Conservation (phyloP, 2,888 invertebrate species). For the Lithophane leautieri region DNA sequence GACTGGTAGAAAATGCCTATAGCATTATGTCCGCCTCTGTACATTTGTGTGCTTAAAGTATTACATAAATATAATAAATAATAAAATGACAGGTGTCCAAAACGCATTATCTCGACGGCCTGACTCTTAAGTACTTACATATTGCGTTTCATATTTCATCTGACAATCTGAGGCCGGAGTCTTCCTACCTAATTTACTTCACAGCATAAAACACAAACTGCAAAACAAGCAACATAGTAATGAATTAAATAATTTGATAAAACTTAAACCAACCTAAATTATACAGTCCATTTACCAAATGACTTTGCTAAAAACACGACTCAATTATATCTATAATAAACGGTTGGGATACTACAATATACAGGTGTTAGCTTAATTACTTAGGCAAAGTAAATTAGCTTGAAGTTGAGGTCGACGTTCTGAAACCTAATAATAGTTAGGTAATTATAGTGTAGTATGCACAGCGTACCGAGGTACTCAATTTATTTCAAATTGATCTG, state of each 20-base stretch:
- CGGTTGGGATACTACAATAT: conserved; percentile 10
- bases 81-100: no score
- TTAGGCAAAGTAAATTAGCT: conserved; percentile 49
- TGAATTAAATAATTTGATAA: conserved; percentile 3
- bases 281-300: conserved; percentile 51
- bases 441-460: background rate
- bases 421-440: conserved; percentile 9
- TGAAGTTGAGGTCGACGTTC: conserved; percentile 40
- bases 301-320: conserved; percentile 50
- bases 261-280: conserved; percentile 14
- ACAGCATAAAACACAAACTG: background rate
- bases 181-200: background rate
- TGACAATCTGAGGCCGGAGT: background rate
- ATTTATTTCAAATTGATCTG: background rate
- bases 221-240: background rate
- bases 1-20: no score
- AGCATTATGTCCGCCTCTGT: no score
- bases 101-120: no score
- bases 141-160: background rate
- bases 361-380: conserved; percentile 58
- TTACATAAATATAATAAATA: no score
- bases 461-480: background rate
- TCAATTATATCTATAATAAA: conserved; percentile 40
- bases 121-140: no score
- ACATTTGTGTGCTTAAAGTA: no score